A percentile compares a stretch with the other conserved stretches of the same genome.
Evolutionary conservation across 2,888 invertebrate species (phyloP).

Genomic region (Zaprionus obscuricornis): DNA sequence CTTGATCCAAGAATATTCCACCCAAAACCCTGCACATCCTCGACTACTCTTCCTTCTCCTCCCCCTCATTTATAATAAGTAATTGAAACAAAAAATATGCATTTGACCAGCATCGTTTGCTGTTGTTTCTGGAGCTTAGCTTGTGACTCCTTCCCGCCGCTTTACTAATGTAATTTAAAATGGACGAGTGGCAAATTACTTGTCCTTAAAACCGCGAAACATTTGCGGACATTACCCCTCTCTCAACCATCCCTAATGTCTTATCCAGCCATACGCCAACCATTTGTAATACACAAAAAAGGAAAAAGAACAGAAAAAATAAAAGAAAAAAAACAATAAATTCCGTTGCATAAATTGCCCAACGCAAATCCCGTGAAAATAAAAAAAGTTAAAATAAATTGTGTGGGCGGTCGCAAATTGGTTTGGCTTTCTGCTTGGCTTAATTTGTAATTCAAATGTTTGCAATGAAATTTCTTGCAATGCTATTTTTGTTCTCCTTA

Average conservation of each 20-base stretch:
- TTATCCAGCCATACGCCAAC: background rate
- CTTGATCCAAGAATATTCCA: too few species aligned
- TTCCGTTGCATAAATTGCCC: conserved; percentile 66
- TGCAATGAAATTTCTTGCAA: conserved; percentile 25
- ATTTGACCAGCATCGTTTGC: conserved; percentile 72
- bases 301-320: conserved; percentile 17
- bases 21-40: background rate
- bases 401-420: conserved; percentile 70
- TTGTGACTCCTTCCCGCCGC: conserved; percentile 39
- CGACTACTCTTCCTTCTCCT: too few species aligned
- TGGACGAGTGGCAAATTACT: conserved; percentile 77
- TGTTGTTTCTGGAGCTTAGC: conserved; percentile 7
- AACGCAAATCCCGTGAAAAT: conserved; percentile 62
- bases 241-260: background rate
- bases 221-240: background rate
- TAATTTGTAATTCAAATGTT: conserved; percentile 75
- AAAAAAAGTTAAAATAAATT: conserved; percentile 70
- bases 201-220: conserved; percentile 55
- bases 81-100: conserved; percentile 72
- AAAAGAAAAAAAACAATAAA: conserved; percentile 28
- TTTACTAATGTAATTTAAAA: conserved; percentile 75
- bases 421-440: conserved; percentile 64
- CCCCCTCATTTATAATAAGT: conserved; percentile 41
- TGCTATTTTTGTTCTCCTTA: too few species aligned
- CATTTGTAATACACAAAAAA: background rate